Evolutionary conservation across 2,888 invertebrate genomes (phyloP).

Genomic region (Chrysomela aeneicollis): DNA sequence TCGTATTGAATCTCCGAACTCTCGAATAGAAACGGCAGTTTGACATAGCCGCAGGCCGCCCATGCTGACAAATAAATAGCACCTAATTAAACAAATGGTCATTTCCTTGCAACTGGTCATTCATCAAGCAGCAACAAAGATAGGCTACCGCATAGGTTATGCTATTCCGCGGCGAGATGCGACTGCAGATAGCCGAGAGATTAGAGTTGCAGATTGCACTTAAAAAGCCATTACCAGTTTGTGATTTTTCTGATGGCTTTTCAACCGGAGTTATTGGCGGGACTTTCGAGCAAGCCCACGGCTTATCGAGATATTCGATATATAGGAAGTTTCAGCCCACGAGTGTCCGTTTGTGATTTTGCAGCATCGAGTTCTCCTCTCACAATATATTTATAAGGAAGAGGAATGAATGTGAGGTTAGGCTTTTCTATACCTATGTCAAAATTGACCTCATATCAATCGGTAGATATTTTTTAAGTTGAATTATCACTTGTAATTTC

Average conservation of each 20-base stretch:
- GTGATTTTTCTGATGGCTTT: conserved; percentile 4
- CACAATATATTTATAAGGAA: too few species aligned
- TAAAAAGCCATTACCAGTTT: conserved; percentile 44
- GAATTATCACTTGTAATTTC: too few species aligned
- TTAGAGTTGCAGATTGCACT: conserved; percentile 44
- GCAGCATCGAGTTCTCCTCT: too few species aligned
- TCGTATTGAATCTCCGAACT: neutral
- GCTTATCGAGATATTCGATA: neutral
- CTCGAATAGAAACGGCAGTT: neutral
- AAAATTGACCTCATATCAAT: too few species aligned
- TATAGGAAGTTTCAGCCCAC: neutral
- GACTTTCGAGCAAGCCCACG: neutral
- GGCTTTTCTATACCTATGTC: too few species aligned
- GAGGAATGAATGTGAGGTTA: too few species aligned
- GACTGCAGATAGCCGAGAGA: conserved; percentile 40
- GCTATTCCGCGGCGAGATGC: conserved; percentile 38
- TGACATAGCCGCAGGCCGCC: neutral
- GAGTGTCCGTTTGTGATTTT: neutral
- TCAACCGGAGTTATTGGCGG: neutral
- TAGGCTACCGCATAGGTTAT: conserved; percentile 48
- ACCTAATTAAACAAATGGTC: conserved; percentile 45
- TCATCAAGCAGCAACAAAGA: conserved; percentile 46
- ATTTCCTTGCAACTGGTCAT: conserved; percentile 43
- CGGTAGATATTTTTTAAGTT: too few species aligned
- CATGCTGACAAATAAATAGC: neutral